Base-by-base conservation (phyloP, 2,113 vertebrate genomes). In the Nothobranchius kuhntae region DNA sequence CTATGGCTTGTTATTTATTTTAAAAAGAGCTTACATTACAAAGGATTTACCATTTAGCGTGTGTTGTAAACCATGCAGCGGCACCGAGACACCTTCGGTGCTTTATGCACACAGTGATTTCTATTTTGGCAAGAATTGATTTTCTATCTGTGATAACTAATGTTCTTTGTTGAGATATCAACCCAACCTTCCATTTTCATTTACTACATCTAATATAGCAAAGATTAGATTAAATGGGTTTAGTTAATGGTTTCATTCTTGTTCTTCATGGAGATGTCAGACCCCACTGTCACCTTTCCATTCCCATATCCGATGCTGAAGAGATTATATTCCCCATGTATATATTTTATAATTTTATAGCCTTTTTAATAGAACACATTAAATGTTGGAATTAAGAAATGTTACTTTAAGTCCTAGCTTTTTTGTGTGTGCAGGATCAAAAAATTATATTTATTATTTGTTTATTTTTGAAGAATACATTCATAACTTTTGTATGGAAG, bases 151-250 rank as follows among this genome's bases (percentile, higher is more conserved):
- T 55, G 72, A 87, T 86, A 89, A 77, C 81, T 82, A 83, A 85
- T 86, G 79, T 77, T 78, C 71, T 78, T 78, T 75, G 66, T 81
- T 77, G 65, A 45, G 66, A 72, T 76, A 83, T 79, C 66, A 79
- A 53, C 50, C 65, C 77, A 80, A 64, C 84, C 57, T 80, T 79
- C 71, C 66, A 13, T 81, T 87, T 83, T 86, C 77, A 87, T 86
- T 89, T 81, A 74, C 80, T 51, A 71, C 38, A 12, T 77, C 86
- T 80, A 82, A 89, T 89, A 75, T 24, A 65, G 82, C 80, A 86
- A 67, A 83, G 86, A 91, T 87, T 86, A 85, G 74, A 88, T 81
- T 84, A 82, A 91, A 89, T 62, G 65, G 38, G 69, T 84, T 70
- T 24, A 71, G 80, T 83, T 86, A 76, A 82, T 87, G 81, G 80